A percentile compares a stretch with the other conserved stretches of the same genome.
phyloP scores from a whole-genome alignment of 2,797 vertebrate species.

The Heterohyrax brucei region DNA sequence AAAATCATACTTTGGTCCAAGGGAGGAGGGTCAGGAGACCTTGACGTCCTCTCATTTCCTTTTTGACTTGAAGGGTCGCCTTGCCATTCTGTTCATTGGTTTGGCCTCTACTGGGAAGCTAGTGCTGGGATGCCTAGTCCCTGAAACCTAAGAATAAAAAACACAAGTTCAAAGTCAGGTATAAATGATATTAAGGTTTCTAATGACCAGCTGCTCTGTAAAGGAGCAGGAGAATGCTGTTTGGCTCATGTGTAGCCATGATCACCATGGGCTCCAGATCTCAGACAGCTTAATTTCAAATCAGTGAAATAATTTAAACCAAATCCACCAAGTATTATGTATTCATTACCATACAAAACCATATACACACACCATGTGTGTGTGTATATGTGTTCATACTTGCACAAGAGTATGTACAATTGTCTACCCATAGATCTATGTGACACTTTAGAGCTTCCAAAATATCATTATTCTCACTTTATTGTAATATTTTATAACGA shows the following conservation, averaged over 20 bases:
- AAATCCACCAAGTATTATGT: too few relatives aligned
- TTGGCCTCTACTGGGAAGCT: constrained; percentile 19
- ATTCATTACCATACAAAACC: too few relatives aligned
- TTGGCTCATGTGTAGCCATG: background rate
- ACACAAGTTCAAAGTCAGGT: background rate
- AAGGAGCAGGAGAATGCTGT: background rate
- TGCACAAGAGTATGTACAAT: background rate
- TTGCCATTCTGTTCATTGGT: background rate
- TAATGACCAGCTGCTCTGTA: background rate
- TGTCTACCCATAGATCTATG: background rate
- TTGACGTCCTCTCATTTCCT: background rate
- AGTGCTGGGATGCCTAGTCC: background rate
- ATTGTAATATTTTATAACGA: background rate
- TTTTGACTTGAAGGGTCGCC: background rate
- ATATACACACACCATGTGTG: background rate
- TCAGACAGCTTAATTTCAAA: too few relatives aligned
- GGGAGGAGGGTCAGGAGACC: background rate
- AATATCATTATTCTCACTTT: background rate
- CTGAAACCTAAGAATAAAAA: background rate
- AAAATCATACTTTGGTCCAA: background rate
- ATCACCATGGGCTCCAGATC: too few relatives aligned
- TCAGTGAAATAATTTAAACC: too few relatives aligned
- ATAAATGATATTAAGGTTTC: background rate
- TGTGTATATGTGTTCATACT: background rate
- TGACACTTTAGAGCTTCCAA: background rate